Evolutionary conservation across 2,113 vertebrate species (phyloP), one percentile per base, ranked within the genome.

Genomic region (Galemys pyrenaicus): DNA sequence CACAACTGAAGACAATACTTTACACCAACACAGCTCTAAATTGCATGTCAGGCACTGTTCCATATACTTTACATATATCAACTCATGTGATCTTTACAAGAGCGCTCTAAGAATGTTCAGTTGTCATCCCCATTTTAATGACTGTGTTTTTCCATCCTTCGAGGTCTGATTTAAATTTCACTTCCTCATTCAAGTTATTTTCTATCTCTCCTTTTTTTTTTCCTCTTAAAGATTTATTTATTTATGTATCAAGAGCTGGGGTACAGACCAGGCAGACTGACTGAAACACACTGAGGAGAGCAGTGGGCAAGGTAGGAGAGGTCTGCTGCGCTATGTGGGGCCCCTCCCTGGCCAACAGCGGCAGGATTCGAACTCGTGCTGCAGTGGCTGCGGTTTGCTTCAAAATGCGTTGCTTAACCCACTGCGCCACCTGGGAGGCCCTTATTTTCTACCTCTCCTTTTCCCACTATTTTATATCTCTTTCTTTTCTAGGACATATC

Each of bases 91-190:
- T 84, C 54, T 87, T 28, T 86, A 68, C 6, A n/a, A 32, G 0
- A n/a, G 10, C 39, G 22, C 49, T 68, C 13, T 24, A 13, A 90
- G 30, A 70, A 41, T 15, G 24, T 56, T 78, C 70, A 65, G 26
- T 60, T n/a, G 67, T 60, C 32, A 49, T n/a, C 28, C 46, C 8
- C 9, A 58, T 30, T 22, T 32, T 74, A 89, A 11, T 79, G 44
- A 60, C 64, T 60, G 24, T 82, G 32, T 71, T 49, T 86, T 81
- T 44, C 13, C 15, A 46, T 64, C 16, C 65, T 71, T 70, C 60
- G 44, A 86, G 19, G 37, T 90, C 46, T 77, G 67, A 67, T 64
- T 88, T 91, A 81, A 87, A 80, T 85, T 83, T 86, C 62, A 80
- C 51, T 86, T 83, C 22, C 54, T 87, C 44, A 28, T 41, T 86